Base-by-base conservation (phyloP, 2,888 invertebrate genomes). In the Punctoribates punctum region DNA sequence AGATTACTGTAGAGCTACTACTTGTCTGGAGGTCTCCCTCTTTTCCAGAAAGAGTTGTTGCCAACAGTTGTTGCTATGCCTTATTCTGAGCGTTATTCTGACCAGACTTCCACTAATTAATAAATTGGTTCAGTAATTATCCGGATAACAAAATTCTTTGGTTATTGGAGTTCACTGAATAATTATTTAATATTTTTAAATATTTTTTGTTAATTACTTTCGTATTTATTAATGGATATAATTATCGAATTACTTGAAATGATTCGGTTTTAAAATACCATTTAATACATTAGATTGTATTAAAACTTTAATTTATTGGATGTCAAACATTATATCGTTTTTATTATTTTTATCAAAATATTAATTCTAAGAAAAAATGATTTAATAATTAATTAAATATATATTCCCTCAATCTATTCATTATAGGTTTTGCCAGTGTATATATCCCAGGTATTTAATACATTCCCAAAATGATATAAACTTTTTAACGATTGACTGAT, bases 241-340 rank as follows among this genome's bases (percentile, higher is more conserved):
- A 20, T 51, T 51, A 51, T 51, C 51, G 20, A 51, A 51, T 51
- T 20, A 51, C 20, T 51, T 11, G 42, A 42, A 42, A 42, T 5
- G 42, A 42, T 42, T 42, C 42, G 42, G 42, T 51, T 51, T 51
- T 17, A 20, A 51, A 51, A 51, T 51, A 48, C 51, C 20, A 20
- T 51, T 17, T n/a, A n/a, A n/a, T n/a, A n/a, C n/a, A n/a, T n/a
- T n/a, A n/a, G 51, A 51, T 42, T 42, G 9, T 42, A 42, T 42
- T 5, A 42, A 13, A 13, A 5, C 13, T 42, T 13, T 9, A 42
- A 42, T 42, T 42, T 42, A 42, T 42, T 42, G 13, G 42, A 51
- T 51, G 51, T 51, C 51, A 20, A 51, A n/a, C 17, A 51, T 51
- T 51, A 51, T 51, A 51, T 51, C 51, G 20, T 51, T 51, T 51